A percentile compares a stretch with the other conserved stretches of the same genome.
Evolutionary conservation across 1,140 invertebrate genomes (phyloP).

Genomic region (Lordiphosa mommai): DNA sequence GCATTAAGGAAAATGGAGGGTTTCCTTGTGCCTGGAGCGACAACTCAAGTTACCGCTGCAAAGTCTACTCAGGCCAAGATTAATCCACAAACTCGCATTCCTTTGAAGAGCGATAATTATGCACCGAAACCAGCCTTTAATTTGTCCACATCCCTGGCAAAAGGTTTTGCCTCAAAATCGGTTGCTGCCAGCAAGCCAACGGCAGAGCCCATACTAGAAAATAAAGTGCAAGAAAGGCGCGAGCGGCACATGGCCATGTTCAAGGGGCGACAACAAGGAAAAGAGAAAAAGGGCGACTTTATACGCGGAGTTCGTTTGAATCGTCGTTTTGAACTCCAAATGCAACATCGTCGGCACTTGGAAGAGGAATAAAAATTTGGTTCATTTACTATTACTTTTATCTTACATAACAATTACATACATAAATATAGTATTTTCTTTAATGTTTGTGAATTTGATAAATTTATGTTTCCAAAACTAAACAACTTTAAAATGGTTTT

Average conservation of each 20-base stretch:
- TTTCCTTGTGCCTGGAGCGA: neutral
- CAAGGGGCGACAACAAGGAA: conserved; percentile 30
- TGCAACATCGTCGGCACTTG: conserved; percentile 80
- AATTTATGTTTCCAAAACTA: neutral
- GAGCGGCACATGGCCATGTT: conserved; percentile 70
- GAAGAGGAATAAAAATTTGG: conserved; percentile 29
- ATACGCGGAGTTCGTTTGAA: conserved; percentile 84
- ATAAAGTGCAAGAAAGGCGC: conserved; percentile 33
- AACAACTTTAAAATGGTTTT: no score
- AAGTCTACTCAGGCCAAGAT: neutral
- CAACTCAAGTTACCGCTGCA: neutral
- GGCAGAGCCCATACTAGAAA: neutral
- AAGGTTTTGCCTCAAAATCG: conserved; percentile 12
- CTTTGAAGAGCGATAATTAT: neutral
- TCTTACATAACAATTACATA: no score
- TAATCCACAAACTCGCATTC: conserved; percentile 1
- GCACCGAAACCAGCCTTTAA: conserved; percentile 26
- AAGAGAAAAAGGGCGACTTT: conserved; percentile 42
- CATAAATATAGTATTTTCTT: conserved; percentile 11
- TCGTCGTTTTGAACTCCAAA: conserved; percentile 85
- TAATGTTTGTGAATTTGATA: conserved; percentile 23
- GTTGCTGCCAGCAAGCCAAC: no score
- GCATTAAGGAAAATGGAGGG: conserved; percentile 32
- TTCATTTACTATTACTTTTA: neutral
- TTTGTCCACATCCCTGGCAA: conserved; percentile 23